Conservation (phyloP, 2,113 vertebrate genomes). For the Ophthalmolycus amberensis region DNA sequence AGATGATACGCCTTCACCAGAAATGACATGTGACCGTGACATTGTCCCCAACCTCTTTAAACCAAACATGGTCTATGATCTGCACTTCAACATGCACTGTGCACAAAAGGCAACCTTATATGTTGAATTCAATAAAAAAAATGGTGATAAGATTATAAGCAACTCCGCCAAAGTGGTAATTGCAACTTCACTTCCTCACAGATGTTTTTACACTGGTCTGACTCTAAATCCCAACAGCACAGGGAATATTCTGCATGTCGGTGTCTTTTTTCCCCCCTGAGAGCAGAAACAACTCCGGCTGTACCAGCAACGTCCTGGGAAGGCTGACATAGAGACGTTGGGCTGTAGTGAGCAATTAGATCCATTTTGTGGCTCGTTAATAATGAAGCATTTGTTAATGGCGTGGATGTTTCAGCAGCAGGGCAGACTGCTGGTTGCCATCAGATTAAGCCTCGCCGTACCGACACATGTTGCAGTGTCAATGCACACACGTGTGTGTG, state of each 20-base stretch:
- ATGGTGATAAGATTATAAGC: slow-evolving; percentile 21
- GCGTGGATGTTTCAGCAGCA: slow-evolving; percentile 47
- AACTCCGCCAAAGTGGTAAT: slow-evolving; percentile 29
- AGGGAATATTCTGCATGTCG: slow-evolving; percentile 30
- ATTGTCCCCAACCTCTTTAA: slow-evolving; percentile 35
- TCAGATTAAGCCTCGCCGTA: slow-evolving; percentile 44
- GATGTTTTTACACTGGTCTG: slow-evolving; percentile 4
- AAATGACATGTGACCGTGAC: slow-evolving; percentile 64
- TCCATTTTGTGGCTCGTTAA: slow-evolving; percentile 70
- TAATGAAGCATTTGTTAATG: slow-evolving; percentile 75
- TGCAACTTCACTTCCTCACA: background rate
- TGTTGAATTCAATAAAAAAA: slow-evolving; percentile 52
- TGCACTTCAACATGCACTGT: slow-evolving; percentile 11
- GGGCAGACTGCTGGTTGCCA: slow-evolving; percentile 36
- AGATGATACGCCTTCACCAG: slow-evolving; percentile 44
- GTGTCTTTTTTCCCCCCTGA: slow-evolving; percentile 13
- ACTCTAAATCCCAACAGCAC: slow-evolving; percentile 22
- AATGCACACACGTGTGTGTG: slow-evolving; percentile 10
- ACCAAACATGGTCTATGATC: slow-evolving; percentile 19
- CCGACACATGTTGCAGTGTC: slow-evolving; percentile 52
- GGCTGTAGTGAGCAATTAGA: slow-evolving; percentile 65
- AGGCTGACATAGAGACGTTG: slow-evolving; percentile 59
- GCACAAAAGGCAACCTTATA: slow-evolving; percentile 25
- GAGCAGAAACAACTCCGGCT: slow-evolving; percentile 47
- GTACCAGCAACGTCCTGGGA: slow-evolving; percentile 43